Evolutionary conservation across 64 coral and sea anemone genomes (phyloP).

Genomic region (Montipora foliosa): DNA sequence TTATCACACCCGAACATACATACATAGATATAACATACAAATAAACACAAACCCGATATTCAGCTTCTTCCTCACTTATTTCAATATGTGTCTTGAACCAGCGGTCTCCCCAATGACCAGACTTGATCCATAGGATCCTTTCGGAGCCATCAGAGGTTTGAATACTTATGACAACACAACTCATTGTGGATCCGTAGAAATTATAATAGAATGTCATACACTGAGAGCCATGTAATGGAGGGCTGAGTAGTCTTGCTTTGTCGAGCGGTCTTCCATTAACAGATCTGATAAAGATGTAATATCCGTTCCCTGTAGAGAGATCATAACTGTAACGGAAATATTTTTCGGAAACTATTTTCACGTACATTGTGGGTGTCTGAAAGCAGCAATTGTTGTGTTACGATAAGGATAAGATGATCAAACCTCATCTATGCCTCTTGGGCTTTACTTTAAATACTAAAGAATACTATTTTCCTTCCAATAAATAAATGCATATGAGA

Average conservation of each 20-base stretch:
- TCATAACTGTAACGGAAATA: neutral
- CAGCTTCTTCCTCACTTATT: neutral
- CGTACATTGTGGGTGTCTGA: too few relatives aligned
- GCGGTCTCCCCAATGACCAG: conserved; percentile 58
- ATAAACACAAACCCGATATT: conserved; percentile 1
- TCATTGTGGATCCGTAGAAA: conserved; percentile 57
- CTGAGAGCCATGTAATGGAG: conserved; percentile 33
- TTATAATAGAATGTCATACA: conserved; percentile 76
- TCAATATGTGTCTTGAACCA: conserved; percentile 57
- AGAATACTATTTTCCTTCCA: too few relatives aligned
- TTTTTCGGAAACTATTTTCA: neutral
- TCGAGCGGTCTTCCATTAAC: neutral
- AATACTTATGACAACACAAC: conserved; percentile 42
- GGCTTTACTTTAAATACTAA: too few relatives aligned
- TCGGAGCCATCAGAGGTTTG: neutral
- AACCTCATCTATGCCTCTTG: too few relatives aligned
- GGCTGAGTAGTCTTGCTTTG: conserved; percentile 48
- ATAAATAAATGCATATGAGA: too few relatives aligned
- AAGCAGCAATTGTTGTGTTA: too few relatives aligned
- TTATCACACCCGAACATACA: too few relatives aligned
- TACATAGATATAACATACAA: too few relatives aligned
- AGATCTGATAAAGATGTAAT: conserved; percentile 48
- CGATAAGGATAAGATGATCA: too few relatives aligned
- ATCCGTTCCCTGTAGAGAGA: conserved; percentile 20
- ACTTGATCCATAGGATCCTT: conserved; percentile 51